Base-by-base conservation (phyloP, 2,888 invertebrate species). In the Drosophila putrida region DNA sequence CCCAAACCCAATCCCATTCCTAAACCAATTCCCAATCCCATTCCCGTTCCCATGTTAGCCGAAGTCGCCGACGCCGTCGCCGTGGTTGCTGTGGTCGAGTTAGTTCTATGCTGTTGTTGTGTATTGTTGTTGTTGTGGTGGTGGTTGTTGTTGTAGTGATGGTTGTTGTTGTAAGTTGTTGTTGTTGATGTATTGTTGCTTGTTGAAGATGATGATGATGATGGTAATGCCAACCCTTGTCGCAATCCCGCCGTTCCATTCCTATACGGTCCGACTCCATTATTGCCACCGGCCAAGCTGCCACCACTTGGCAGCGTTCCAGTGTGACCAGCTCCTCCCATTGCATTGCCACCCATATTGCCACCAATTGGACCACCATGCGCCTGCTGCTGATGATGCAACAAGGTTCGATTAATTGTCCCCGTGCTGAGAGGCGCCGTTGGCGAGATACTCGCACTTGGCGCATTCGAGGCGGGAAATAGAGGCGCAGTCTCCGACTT, bases 401-500 rank as follows among this genome's bases (percentile, higher is more conserved):
- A 74, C 59, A 93, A 78, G 6, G 92, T 93, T 20, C 93, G 91
- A 90, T 92, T 93, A 54, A 92, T 92, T 46, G 92, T 92, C 67
- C 92, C 92, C 53, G 91, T 90, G 68, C 89, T 83, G 65, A 90
- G 82, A 49, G 93, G 90, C 59, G 90, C 87, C 53, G 92, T 91
- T 28, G 93, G 92, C 63, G 93, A 92, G 46, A 92, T 91, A 73
- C 90, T 92, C 46, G 91, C 88, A 64, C 90, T 91, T 8, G 92
- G 91, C 50, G 92, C 90, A 76, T 91, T 90, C 47, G 92, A 90
- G 35, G 84, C 78, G 50, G 93, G 91, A 55, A 93, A 92, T 50
- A 93, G 89, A n/a, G 93, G 93, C 71, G 92, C 90, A 55, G 92
- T 92, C 84, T 93, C 93, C 60, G 92, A 92, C 71, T 92, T 93